Conservation (phyloP, 2,888 invertebrate species). For the Drosophila subsilvestris region DNA sequence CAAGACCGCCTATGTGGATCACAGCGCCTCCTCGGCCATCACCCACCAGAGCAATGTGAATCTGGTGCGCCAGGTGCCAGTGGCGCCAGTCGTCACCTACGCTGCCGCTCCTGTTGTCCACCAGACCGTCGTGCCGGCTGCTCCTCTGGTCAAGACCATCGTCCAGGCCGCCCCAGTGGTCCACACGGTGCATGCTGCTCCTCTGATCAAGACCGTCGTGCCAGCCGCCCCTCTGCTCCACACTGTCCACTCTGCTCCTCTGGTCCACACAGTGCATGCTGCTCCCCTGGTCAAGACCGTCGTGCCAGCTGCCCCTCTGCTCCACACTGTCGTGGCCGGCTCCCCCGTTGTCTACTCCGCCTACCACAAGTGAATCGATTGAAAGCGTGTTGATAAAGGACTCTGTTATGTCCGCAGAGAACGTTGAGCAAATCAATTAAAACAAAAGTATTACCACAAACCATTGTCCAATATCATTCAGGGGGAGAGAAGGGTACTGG, state of each 20-base stretch:
- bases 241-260: conserved; percentile 49
- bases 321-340: conserved; percentile 39
- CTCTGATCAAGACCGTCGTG: conserved; percentile 56
- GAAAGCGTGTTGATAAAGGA: conserved; percentile 31
- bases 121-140: conserved; percentile 40
- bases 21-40: conserved; percentile 84
- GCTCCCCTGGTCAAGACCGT: conserved; percentile 54
- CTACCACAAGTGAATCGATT: conserved; percentile 61
- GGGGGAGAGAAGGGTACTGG: not conserved
- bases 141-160: conserved; percentile 48
- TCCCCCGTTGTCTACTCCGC: conserved; percentile 64
- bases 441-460: not conserved
- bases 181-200: conserved; percentile 52
- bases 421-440: not conserved
- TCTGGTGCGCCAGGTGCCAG: conserved; percentile 84
- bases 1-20: conserved; percentile 80
- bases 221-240: conserved; percentile 54
- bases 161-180: conserved; percentile 54
- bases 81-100: conserved; percentile 72
- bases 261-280: conserved; percentile 57
- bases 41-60: conserved; percentile 86
- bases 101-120: conserved; percentile 79
- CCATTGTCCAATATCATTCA: not conserved
- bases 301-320: conserved; percentile 54
- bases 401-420: conserved; percentile 7